Percentiles rank a stretch among this genome's conserved stretches.
Conservation (phyloP, 2,797 vertebrate genomes). For the Chelon auratus region DNA sequence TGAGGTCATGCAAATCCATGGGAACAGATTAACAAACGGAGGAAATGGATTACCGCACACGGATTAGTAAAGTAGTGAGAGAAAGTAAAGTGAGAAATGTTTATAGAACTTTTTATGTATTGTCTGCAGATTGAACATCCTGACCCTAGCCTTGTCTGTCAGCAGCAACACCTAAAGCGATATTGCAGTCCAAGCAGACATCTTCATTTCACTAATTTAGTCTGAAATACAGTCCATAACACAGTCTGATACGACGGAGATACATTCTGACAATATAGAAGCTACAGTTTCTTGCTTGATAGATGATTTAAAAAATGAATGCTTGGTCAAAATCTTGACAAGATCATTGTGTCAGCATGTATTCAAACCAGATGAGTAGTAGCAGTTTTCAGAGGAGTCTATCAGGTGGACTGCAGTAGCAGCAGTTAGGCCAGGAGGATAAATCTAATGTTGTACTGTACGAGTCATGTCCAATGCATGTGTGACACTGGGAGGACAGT, state of each 20-base stretch:
- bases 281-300: not conserved
- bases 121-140: not conserved
- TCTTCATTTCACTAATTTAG: too few species aligned
- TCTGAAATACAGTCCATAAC: not conserved
- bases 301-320: not conserved
- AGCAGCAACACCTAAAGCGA: not conserved
- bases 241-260: not conserved
- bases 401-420: not conserved
- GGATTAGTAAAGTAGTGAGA: not conserved
- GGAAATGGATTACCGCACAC: not conserved
- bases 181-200: too few species aligned
- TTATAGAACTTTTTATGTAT: too few species aligned
- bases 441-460: conserved; percentile 20
- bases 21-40: not conserved
- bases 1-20: not conserved
- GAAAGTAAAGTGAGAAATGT: too few species aligned
- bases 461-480: conserved; percentile 18
- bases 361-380: not conserved
- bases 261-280: not conserved
- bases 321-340: too few species aligned
- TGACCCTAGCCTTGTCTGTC: conserved; percentile 8
- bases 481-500: conserved; percentile 41
- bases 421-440: conserved; percentile 2
- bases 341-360: not conserved
- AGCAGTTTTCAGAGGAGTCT: not conserved